Base-by-base conservation (phyloP, 2,113 vertebrate species). In the Piprites chloris region DNA sequence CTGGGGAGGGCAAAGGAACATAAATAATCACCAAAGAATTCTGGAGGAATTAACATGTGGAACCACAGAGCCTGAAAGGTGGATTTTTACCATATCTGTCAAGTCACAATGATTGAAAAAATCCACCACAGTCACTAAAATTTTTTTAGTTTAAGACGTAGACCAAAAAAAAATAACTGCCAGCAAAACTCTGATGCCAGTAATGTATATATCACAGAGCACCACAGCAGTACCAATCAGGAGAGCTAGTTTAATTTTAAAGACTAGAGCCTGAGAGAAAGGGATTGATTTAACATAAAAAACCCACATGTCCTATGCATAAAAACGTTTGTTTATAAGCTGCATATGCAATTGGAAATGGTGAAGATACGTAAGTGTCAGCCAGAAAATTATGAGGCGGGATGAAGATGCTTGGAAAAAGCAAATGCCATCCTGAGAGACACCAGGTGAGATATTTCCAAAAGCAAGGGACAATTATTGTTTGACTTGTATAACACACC, bases 11-110 rank as follows among this genome's bases (percentile, higher is more conserved):
- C 63, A 93, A 93, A 56, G 41, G 75, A 92, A 92, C 72, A 84
- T 92, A 96, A 90, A 92, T 96, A 94, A 95, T 83, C 75, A 86
- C 37, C 39, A 50, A 77, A 90, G 92, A 95, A 83, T 73, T 69
- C 49, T 86, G 55, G 26, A 92, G 73, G 59, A 88, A 86, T 90
- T 84, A 93, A 84, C 30, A 58, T 35, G 47, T 67, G 79, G 63
- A 92, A 90, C 67, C 55, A 83, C 52, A 94, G 52, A 82, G 30
- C 22, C 44, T n/a, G 81, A 75, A 77, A 87, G 53, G 49, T 26
- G 20, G n/a, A 74, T 66, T 93, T 96, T 74, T 71, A 88, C 59
- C 73, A 33, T 33, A 71, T 80, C 27, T 73, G 55, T 90, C 72
- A 88, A 90, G 39, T 61, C 39, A 69, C 42, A 71, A 20, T 35